Percentiles rank a stretch among this genome's conserved stretches.
Conservation (phyloP, 2,113 vertebrate genomes). For the Canis aureus region DNA sequence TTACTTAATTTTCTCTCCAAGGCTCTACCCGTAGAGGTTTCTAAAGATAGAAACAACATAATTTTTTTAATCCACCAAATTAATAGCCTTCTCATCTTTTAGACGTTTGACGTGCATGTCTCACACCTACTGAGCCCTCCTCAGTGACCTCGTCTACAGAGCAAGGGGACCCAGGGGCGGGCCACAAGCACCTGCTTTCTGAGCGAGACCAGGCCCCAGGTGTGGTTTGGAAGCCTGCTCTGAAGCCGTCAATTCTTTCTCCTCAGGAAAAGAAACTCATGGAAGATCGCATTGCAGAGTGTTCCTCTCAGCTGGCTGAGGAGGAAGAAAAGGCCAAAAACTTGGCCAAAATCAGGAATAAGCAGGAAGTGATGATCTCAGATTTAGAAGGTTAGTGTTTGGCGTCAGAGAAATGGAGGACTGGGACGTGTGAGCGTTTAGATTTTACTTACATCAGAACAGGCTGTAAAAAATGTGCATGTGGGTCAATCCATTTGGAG, state of each 20-base stretch:
- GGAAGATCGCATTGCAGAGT: constrained; percentile 96
- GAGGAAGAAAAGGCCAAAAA: constrained; percentile 99
- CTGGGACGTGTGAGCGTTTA: neutral
- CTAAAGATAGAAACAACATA: neutral
- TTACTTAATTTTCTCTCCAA: neutral
- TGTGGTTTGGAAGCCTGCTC: neutral
- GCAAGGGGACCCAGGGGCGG: too few species aligned
- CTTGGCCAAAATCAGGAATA: constrained; percentile 97
- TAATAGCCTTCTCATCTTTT: neutral
- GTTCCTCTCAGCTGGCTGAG: constrained; percentile 95
- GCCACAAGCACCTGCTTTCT: neutral
- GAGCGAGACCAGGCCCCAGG: neutral
- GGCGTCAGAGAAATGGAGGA: neutral
- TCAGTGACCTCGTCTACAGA: too few species aligned
- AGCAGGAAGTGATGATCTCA: constrained; percentile 99
- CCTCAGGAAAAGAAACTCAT: constrained; percentile 96
- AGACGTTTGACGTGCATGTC: neutral
- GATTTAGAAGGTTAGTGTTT: constrained; percentile 95
- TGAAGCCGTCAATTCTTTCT: neutral
- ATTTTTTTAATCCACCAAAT: neutral
- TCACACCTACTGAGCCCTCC: too few species aligned
- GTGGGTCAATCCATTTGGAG: neutral
- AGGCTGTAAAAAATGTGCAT: accelerated
- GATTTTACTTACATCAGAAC: neutral
- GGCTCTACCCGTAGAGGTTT: neutral